Evolutionary conservation across 1,140 invertebrate genomes (phyloP).

Genomic region (Conus betulinus): DNA sequence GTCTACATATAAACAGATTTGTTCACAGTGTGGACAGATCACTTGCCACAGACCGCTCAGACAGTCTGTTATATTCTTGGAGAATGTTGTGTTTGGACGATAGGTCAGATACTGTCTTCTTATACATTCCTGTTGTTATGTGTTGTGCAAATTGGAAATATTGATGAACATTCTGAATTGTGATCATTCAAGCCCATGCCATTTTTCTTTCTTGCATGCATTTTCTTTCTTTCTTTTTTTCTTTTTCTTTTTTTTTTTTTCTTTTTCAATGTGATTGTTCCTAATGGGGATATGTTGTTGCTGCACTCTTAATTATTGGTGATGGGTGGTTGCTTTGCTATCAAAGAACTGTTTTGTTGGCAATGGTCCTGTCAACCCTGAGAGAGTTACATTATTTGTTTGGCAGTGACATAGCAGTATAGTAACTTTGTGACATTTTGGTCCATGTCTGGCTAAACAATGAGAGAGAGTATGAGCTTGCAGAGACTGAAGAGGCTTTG

Average conservation of each 20-base stretch:
- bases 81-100: no score
- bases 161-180: background rate
- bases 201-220: background rate
- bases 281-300: background rate
- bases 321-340: no score
- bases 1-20: background rate
- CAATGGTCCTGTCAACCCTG: no score
- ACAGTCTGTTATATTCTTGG: background rate
- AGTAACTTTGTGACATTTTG: no score
- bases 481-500: no score
- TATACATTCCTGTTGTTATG: constrained; percentile 3
- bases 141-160: background rate
- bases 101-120: background rate
- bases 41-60: background rate
- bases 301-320: background rate
- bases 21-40: background rate
- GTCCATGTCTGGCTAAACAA: no score
- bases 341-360: no score
- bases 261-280: no score
- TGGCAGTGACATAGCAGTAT: no score
- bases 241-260: no score
- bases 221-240: background rate
- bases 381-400: no score
- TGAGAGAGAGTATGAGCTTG: no score
- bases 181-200: background rate